Evolutionary conservation across 2,888 invertebrate genomes (phyloP).

Genomic region (Mechanitis messenoides): DNA sequence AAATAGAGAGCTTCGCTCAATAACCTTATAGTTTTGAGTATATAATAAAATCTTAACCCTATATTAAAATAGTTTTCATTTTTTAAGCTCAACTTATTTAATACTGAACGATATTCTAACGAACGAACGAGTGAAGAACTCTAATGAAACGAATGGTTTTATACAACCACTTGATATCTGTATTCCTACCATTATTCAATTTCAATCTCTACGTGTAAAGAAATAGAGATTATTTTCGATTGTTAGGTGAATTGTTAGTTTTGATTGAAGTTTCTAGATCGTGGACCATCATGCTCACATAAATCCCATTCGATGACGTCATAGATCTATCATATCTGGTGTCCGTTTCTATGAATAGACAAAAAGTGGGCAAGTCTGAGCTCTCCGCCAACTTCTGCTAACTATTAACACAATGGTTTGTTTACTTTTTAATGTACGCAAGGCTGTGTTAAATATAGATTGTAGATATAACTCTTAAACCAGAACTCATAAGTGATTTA

Average conservation of each 20-base stretch:
- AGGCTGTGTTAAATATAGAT: too few species aligned
- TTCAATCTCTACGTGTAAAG: neutral
- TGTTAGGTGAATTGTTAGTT: neutral
- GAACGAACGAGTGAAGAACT: too few species aligned
- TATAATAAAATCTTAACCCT: too few species aligned
- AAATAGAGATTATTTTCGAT: slow-evolving; percentile 1
- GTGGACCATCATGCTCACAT: slow-evolving; percentile 16
- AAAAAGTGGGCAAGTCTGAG: slow-evolving; percentile 10
- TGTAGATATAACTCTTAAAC: too few species aligned
- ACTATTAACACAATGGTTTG: slow-evolving; percentile 1
- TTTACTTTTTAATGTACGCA: slow-evolving; percentile 3
- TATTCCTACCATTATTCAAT: neutral
- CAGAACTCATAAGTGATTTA: too few species aligned
- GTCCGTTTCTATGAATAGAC: slow-evolving; percentile 18
- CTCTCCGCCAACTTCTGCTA: slow-evolving; percentile 1
- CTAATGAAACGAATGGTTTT: neutral
- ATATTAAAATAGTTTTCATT: too few species aligned
- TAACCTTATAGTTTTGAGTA: too few species aligned
- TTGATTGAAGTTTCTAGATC: slow-evolving; percentile 9
- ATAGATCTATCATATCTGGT: slow-evolving; percentile 12
- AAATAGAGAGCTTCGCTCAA: too few species aligned
- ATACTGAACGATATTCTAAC: too few species aligned
- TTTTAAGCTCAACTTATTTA: too few species aligned
- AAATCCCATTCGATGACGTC: slow-evolving; percentile 17
- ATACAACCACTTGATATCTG: neutral